Evolutionary conservation across 2,888 invertebrate genomes (phyloP), one percentile per base, ranked within the genome.

Genomic region (Drosophila barbarae): DNA sequence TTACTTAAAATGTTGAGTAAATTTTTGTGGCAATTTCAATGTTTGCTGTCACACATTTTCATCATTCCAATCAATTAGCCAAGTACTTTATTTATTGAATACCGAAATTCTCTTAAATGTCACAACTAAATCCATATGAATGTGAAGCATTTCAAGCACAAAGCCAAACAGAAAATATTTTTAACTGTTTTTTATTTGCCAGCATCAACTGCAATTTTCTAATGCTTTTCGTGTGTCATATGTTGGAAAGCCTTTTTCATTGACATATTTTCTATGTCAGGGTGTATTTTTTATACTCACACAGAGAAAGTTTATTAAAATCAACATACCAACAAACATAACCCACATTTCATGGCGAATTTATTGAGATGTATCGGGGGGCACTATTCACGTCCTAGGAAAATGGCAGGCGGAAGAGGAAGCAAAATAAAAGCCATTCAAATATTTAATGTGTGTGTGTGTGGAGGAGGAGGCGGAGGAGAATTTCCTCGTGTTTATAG

Each of bases 111-210:
- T n/a, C 35, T 41, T 34, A 30, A 57, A 51, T 56, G 50, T 53
- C 52, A 54, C 23, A 30, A n/a, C 44, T 47, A 69, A 77, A 75
- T 71, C 81, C 67, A 69, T 59, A 73, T 69, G 69, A 69, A 73
- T 80, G 64, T 55, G 65, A 26, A 10, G 26, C 50, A n/a, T 63
- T 63, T 51, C 36, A 44, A 51, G 50, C 50, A 23, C 23, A 63
- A 63, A 50, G 42, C 9, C 61, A 63, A 63, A 63, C 42, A 44
- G 51, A 32, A 47, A 36, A 50, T 60, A 44, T 63, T 36, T 61
- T 8, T 10, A 41, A 23, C 57, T 41, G 30, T 32, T n/a, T 32
- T n/a, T 46, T 39, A n/a, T 21, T 50, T 44, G 2, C 23, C 44
- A 50, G 63, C 35, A 63, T 44, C 34, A 56, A 49, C 23, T 63